Percentiles rank a stretch among this genome's conserved stretches.
Evolutionary conservation across 2,888 invertebrate species (phyloP).

Genomic region (Ophion ellenae): DNA sequence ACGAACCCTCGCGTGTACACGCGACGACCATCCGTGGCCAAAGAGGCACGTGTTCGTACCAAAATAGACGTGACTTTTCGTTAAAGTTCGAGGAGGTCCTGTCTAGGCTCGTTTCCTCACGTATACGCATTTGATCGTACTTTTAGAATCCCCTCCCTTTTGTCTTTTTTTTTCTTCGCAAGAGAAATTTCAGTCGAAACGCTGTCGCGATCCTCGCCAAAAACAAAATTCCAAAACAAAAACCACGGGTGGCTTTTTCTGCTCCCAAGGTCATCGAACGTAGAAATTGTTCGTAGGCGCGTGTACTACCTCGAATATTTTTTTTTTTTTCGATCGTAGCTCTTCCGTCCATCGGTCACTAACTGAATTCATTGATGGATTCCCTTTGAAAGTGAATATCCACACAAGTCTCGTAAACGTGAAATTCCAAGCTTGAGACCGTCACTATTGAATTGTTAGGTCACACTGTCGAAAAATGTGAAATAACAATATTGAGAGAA

Average conservation of each 20-base stretch:
- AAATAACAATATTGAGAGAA: too few relatives aligned
- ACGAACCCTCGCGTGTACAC: conserved; percentile 9
- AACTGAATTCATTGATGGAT: too few relatives aligned
- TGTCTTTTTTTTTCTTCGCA: not conserved
- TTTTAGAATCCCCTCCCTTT: not conserved
- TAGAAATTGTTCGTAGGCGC: not conserved
- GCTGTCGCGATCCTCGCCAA: not conserved
- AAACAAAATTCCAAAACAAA: not conserved
- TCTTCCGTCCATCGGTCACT: not conserved
- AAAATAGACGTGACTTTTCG: conserved; percentile 56
- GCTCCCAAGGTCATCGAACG: not conserved
- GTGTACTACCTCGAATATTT: not conserved
- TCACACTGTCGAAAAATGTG: too few relatives aligned
- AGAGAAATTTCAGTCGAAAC: not conserved
- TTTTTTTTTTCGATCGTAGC: not conserved
- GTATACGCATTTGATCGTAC: not conserved
- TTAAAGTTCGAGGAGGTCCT: conserved; percentile 58
- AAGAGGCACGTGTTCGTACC: conserved; percentile 55
- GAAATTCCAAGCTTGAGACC: too few relatives aligned
- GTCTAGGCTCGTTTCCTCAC: conserved; percentile 21
- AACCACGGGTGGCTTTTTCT: not conserved
- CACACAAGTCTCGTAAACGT: too few relatives aligned
- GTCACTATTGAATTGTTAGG: too few relatives aligned
- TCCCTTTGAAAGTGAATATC: too few relatives aligned
- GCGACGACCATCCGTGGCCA: conserved; percentile 23